Evolutionary conservation across 2,113 vertebrate species (phyloP), one percentile per base, ranked within the genome.

Genomic region (Megaptera novaeangliae): DNA sequence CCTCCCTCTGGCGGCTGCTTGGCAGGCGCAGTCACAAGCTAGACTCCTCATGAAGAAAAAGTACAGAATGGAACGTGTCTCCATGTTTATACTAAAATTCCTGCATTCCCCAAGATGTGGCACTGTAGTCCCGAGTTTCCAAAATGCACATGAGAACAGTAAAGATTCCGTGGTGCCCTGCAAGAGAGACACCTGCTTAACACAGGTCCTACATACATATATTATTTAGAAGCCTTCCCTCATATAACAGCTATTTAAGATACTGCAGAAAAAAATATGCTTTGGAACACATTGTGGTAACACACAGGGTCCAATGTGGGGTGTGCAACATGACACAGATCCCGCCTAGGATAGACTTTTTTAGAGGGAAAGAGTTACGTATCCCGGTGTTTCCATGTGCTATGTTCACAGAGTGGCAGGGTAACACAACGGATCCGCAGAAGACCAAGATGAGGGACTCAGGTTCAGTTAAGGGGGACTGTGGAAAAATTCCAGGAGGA

Each of bases 321-420:
- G 44, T 6, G 36, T 18, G 34, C 12, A 49, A 11, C 29, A 11
- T 4, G 31, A 68, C 72, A 34, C 18, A 8, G 52, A 25, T 2
- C 20, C 41, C 8, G 5, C 20, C 34, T 12, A 3, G 25, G 74
- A 68, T 3, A 21, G 25, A 17, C 17, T 64, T 52, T 11, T 57
- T 11, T 55, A 12, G 18, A 55, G n/a, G 68, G 63, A 18, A 64
- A 52, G 14, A 27, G n/a, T 21, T 10, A 36, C 8, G 20, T 1
- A 44, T 7, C 13, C 31, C 39, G 49, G 13, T n/a, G 27, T 27
- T 21, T 68, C 34, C 1, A 11, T 14, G 83, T 34, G 81, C 66
- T 0, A 0, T 4, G 23, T 10, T 68, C 61, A 18, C 0, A 11
- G 66, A 20, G 7, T 0, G 11, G 52, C 17, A 31, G 34, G 46